Base-by-base conservation (phyloP, 2,888 invertebrate species). In the Protonemura montana region DNA sequence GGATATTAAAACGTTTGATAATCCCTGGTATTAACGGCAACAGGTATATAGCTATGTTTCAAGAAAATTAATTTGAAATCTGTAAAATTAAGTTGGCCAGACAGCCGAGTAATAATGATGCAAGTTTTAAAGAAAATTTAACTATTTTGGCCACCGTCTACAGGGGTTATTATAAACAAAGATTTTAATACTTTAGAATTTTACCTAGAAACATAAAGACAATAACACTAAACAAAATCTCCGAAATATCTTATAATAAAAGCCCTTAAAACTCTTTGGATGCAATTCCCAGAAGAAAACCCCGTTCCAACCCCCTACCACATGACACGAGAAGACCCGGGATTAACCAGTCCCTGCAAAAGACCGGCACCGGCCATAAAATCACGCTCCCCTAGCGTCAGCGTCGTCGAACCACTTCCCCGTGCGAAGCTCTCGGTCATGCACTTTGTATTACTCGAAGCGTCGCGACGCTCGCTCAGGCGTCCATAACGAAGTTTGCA, bases 401-500 rank as follows among this genome's bases (percentile, higher is more conserved):
- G 21, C 59, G 59, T 1, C 59, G 59, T 21, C 59, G 3, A 21
- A 59, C 59, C 7, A 21, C 59, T 41, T 41, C 59, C 59, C 6
- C 59, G 21, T 21, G 59, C 21, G 16, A 21, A 10, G 35, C 35
- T 35, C 10, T 35, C 35, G 59, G 80, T 81, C 59, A 84, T 29
- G 84, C 84, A 27, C 59, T 28, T 25, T 28, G 76, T 28, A 26
- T 76, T 82, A 28, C 29, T 81, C 27, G 28, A 25, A 25, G 82
- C 82, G 82, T 30, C 35, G 82, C 35, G 26, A 25, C 78, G 78
- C 27, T 7, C 81, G 13, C 13, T 59, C 59, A 59, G 21, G 78
- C 76, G 76, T 59, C 83, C 59, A 27, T 59, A 76, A 84, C 59
- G n/a, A 27, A 76, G 84, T 84, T 84, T 84, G 84, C 76, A 84